Base-by-base conservation (phyloP, 2,888 invertebrate species). In the Pachydiplax longipennis region DNA sequence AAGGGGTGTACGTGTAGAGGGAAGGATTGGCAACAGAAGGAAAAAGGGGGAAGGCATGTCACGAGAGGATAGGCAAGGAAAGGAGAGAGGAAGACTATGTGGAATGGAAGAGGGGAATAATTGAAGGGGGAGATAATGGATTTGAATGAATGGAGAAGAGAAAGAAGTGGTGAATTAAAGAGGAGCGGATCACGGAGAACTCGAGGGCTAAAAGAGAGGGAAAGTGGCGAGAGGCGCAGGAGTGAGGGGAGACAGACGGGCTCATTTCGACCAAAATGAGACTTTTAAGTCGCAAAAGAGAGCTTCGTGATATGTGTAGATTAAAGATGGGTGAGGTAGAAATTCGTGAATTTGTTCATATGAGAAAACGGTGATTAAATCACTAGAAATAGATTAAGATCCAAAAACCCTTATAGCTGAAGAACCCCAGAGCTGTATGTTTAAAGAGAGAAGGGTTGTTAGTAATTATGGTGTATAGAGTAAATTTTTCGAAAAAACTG, bases 101-200 rank as follows among this genome's bases (percentile, higher is more conserved):
- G 92, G 92, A 91, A 92, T 92, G 92, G 92, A 92, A 92, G 92
- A 92, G 92, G 92, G 92, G 92, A 92, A 92, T 81, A 80, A n/a
- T 35, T 18, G 81, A n/a, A 37, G 40, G 81, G 81, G 40, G 22
- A 81, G 73, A 25, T 73, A 31, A 73, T 31, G 31, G 73, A 73
- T 73, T 73, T 25, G 31, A 31, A 73, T 31, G 40, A 40, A 44
- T 35, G 81, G 81, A 44, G 81, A n/a, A n/a, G 13, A n/a, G 82
- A 25, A 48, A 82, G 48, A n/a, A 25, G 25, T 44, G 12, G n/a
- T 31, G 25, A 22, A 48, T 91, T 82, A 91, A 92, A 91, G 92
- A 91, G 91, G 91, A 92, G 61, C 91, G 90, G 91, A 90, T 91
- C 91, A 91, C 91, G 91, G 83, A 91, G 87, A 91, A 80, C 91